phyloP scores from a whole-genome alignment of 2,113 vertebrate species.

The Aix galericulata region DNA sequence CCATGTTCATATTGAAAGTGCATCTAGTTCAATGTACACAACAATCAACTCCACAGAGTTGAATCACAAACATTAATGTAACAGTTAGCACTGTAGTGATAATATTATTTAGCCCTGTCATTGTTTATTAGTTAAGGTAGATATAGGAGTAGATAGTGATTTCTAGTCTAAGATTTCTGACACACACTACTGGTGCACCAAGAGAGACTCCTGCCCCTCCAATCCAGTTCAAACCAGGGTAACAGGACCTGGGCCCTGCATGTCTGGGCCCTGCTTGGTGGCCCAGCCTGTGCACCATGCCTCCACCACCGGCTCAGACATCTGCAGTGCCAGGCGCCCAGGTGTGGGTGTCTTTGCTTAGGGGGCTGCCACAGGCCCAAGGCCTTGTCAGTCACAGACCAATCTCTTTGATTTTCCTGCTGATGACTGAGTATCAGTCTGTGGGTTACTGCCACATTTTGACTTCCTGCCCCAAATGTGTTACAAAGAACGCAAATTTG shows the following conservation, averaged over 20 bases:
- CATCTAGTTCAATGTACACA: not conserved
- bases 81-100: not conserved
- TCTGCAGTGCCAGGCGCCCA: accelerated
- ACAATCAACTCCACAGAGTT: not conserved
- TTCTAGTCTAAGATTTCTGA: not conserved
- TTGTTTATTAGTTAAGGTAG: not conserved
- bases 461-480: not conserved
- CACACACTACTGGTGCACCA: accelerated
- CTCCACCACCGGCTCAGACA: not conserved
- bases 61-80: not conserved
- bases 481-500: not conserved
- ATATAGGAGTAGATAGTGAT: not conserved
- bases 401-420: not conserved
- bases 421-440: not conserved
- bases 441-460: not conserved
- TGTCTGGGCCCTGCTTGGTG: not conserved
- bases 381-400: not conserved
- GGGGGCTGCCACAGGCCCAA: too few species aligned
- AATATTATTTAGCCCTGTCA: not conserved
- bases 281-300: accelerated
- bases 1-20: not conserved
- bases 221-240: not conserved
- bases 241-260: not conserved
- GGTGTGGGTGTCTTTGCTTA: not conserved
- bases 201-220: not conserved